phyloP scores from a whole-genome alignment of 2,797 vertebrate species.

The Cyclopterus lumpus region DNA sequence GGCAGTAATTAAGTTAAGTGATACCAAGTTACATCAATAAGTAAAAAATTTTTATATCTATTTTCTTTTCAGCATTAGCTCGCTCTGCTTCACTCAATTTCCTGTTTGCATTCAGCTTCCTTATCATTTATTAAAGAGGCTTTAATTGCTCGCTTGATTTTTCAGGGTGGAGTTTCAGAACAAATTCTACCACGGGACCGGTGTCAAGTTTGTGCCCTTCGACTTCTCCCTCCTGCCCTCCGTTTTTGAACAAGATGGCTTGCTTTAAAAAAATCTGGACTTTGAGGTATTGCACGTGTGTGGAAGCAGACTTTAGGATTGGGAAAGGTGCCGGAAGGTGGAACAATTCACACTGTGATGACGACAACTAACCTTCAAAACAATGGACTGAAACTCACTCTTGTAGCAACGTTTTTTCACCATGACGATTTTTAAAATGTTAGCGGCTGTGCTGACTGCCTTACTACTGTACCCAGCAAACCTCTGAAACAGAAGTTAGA shows the following conservation, averaged over 20 bases:
- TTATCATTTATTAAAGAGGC: neutral
- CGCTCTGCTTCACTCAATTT: neutral
- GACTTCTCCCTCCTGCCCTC: slow-evolving; percentile 89
- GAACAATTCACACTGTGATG: slow-evolving; percentile 76
- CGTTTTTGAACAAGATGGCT: slow-evolving; percentile 83
- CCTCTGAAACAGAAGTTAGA: slow-evolving; percentile 53
- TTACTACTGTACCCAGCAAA: slow-evolving; percentile 76
- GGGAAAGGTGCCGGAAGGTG: slow-evolving; percentile 48
- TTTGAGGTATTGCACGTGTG: slow-evolving; percentile 12
- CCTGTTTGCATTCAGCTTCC: neutral
- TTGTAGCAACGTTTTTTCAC: slow-evolving; percentile 77
- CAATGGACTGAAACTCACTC: slow-evolving; percentile 64
- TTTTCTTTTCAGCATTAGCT: neutral
- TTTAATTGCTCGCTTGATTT: slow-evolving; percentile 17
- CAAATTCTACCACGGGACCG: slow-evolving; percentile 95
- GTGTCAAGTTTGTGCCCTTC: slow-evolving; percentile 95
- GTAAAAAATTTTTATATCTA: neutral
- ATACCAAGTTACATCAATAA: neutral
- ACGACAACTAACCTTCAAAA: slow-evolving; percentile 61
- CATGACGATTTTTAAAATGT: slow-evolving; percentile 62
- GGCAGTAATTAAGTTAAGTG: neutral
- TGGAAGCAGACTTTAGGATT: slow-evolving; percentile 42
- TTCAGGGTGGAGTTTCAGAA: slow-evolving; percentile 99
- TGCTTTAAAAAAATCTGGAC: slow-evolving; percentile 67
- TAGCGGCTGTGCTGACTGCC: slow-evolving; percentile 76